A percentile compares a stretch with the other conserved stretches of the same genome.
Conservation (phyloP, 1,140 invertebrate genomes). For the Zaprionus lachaisei region DNA sequence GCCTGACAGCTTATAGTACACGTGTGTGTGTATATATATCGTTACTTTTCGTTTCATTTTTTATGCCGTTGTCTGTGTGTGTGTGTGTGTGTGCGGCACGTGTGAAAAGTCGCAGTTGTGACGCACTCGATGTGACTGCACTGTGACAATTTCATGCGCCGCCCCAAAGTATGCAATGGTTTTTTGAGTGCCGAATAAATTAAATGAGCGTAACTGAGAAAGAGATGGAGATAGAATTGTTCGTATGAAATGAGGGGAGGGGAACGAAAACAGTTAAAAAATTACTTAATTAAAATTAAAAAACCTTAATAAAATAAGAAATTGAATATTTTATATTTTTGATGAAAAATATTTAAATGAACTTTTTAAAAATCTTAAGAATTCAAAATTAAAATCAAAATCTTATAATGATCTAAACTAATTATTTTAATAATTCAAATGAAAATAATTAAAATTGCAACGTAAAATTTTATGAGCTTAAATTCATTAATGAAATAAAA, state of each 20-base stretch:
- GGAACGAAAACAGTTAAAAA: neutral
- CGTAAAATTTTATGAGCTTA: neutral
- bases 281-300: neutral
- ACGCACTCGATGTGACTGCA: conserved; percentile 38
- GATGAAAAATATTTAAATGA: too few relatives aligned
- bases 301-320: too few relatives aligned
- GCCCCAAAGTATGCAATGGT: conserved; percentile 65
- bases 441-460: too few relatives aligned
- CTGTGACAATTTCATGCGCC: conserved; percentile 30
- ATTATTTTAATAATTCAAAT: too few relatives aligned
- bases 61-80: neutral
- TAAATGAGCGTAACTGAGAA: neutral
- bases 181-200: neutral
- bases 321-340: too few relatives aligned
- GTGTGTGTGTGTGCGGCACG: conserved; percentile 43
- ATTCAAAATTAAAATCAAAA: too few relatives aligned
- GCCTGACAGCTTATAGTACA: conserved; percentile 38
- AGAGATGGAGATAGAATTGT: neutral
- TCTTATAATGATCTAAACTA: too few relatives aligned
- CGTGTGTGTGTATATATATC: neutral
- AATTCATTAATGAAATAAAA: too few relatives aligned
- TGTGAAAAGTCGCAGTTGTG: conserved; percentile 68
- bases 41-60: conserved; percentile 35
- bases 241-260: neutral
- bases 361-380: too few relatives aligned